Evolutionary conservation across 2,113 vertebrate species (phyloP).

Genomic region (Charadrius vociferus): DNA sequence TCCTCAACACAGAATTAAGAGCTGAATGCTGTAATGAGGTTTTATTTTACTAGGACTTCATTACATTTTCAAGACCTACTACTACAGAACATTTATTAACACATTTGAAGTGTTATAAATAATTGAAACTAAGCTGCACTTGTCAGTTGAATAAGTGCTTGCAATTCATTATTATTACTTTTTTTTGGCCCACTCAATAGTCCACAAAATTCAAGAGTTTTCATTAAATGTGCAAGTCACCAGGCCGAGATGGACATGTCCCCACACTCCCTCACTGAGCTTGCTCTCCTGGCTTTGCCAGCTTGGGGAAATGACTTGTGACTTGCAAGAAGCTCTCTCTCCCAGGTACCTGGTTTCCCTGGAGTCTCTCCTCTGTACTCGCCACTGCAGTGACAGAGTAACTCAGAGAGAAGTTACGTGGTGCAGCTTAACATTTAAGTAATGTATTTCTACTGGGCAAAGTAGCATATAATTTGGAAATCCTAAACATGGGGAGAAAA

Average conservation of each 20-base stretch:
- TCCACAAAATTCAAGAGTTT: background rate
- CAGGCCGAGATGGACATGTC: rapidly evolving
- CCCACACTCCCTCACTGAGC: background rate
- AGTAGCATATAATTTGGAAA: background rate
- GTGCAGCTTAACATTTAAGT: background rate
- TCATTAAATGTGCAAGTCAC: background rate
- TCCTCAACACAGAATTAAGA: background rate
- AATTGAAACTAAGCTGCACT: constrained; percentile 27
- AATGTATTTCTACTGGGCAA: background rate
- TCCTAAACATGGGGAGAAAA: rapidly evolving
- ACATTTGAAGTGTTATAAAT: constrained; percentile 46
- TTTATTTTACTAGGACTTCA: constrained; percentile 32
- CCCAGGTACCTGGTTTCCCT: background rate
- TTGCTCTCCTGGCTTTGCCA: background rate
- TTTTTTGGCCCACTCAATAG: background rate
- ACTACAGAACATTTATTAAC: constrained; percentile 46
- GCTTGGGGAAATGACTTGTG: background rate
- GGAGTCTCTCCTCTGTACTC: background rate
- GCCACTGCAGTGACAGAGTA: rapidly evolving
- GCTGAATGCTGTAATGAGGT: background rate
- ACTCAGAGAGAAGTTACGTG: background rate
- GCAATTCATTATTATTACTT: background rate
- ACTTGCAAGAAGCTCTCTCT: background rate
- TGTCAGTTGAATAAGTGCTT: constrained; percentile 5
- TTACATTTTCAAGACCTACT: constrained; percentile 28